A percentile compares a stretch with the other conserved stretches of the same genome.
These are phyloP conservation scores for Heteractis magnifica DNA, from an alignment of 92 coral and sea anemone genomes.

Conservation along the genomic window DNA sequence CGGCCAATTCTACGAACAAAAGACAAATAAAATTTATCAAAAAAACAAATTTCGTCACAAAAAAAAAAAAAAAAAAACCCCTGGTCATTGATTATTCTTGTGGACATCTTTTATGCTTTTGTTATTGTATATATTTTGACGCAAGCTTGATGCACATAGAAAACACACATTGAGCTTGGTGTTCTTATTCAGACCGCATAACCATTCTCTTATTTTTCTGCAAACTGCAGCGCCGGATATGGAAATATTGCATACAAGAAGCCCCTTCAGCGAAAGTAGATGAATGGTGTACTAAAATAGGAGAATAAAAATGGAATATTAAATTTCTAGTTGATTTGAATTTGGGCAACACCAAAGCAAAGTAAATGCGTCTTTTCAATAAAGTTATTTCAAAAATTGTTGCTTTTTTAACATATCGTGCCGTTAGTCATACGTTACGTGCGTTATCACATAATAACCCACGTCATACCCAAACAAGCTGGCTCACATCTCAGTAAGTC, in stretches of 20 bases:
- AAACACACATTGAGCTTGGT: neutral
- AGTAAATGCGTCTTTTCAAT: neutral
- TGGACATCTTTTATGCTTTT: neutral
- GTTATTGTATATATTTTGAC: neutral
- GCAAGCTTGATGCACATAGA: neutral
- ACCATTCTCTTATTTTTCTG: neutral
- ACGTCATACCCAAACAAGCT: too few relatives aligned
- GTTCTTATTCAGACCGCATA: neutral
- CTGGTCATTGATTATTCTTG: too few relatives aligned
- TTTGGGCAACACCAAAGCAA: too few relatives aligned
- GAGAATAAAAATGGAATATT: too few relatives aligned
- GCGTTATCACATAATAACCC: neutral
- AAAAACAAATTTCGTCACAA: neutral
- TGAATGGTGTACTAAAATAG: too few relatives aligned
- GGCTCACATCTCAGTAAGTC: too few relatives aligned
- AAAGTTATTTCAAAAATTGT: too few relatives aligned
- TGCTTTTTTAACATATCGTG: neutral
- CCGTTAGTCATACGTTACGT: neutral
- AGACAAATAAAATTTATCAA: neutral
- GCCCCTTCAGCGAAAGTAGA: too few relatives aligned
- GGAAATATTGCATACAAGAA: too few relatives aligned
- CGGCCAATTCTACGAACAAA: slow-evolving; percentile 71
- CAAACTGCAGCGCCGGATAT: too few relatives aligned
- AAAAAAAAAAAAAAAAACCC: neutral
- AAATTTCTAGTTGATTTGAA: too few relatives aligned